Percentiles rank a stretch among this genome's conserved stretches.
phyloP scores from a whole-genome alignment of 2,113 vertebrate species.

The Sminthopsis crassicaudata region DNA sequence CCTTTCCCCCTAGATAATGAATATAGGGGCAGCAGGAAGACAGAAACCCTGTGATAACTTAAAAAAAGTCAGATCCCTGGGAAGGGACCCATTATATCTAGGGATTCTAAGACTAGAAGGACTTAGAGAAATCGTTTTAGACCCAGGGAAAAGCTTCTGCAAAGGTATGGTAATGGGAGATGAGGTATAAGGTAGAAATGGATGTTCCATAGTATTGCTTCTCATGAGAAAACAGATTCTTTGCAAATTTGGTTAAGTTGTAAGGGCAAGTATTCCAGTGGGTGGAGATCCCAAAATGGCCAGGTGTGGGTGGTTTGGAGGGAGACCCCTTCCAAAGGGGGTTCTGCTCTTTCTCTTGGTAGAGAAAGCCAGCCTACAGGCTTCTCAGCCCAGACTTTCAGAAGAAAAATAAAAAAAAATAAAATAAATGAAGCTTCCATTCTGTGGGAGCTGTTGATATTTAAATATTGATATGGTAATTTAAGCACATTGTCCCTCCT shows the following conservation, averaged over 20 bases:
- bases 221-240: not conserved
- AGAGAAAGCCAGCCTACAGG: not conserved
- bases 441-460: not conserved
- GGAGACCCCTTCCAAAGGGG: not conserved
- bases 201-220: not conserved
- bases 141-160: not conserved
- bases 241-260: not conserved
- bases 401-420: not conserved
- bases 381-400: not conserved
- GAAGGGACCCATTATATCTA: not conserved
- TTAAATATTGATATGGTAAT: slow-evolving; percentile 24
- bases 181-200: not conserved
- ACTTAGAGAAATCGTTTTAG: not conserved
- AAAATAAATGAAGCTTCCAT: not conserved
- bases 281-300: not conserved
- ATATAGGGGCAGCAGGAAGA: not conserved
- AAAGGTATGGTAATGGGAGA: not conserved
- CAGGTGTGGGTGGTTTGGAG: not conserved
- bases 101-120: not conserved
- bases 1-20: not conserved
- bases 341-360: not conserved
- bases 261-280: too few relatives aligned
- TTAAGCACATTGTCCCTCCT: not conserved
- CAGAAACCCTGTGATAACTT: not conserved
- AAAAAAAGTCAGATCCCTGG: not conserved